Percentiles rank a stretch among this genome's conserved stretches.
Conservation (phyloP, 2,113 vertebrate species). For the Carassius auratus region DNA sequence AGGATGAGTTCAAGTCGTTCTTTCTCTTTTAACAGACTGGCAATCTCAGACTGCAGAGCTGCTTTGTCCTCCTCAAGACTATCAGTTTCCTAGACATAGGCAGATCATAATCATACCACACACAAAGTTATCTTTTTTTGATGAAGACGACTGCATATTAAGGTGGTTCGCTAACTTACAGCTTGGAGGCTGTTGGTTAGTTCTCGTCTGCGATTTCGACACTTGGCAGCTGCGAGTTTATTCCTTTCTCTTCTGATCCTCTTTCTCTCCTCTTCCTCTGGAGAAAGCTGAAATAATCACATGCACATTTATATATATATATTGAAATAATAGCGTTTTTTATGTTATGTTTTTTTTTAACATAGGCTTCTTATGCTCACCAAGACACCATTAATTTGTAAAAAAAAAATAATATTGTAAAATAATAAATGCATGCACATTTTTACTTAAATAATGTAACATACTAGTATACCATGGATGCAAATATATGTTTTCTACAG, state of each 20-base stretch:
- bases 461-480: neutral
- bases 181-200: constrained; percentile 92
- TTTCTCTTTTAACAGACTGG: constrained; percentile 90
- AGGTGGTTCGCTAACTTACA: constrained; percentile 75
- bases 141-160: neutral
- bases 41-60: constrained; percentile 85
- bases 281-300: constrained; percentile 79
- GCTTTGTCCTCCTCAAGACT: constrained; percentile 90
- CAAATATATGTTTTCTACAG: neutral
- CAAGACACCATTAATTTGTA: no score
- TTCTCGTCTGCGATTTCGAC: constrained; percentile 91
- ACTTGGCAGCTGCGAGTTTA: constrained; percentile 97
- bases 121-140: neutral
- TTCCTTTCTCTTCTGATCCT: constrained; percentile 93
- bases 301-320: neutral
- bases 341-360: no score
- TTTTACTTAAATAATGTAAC: neutral
- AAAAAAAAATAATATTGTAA: neutral
- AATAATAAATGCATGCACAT: neutral
- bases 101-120: neutral
- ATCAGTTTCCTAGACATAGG: constrained; percentile 85
- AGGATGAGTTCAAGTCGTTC: constrained; percentile 90
- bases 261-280: constrained; percentile 93
- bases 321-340: no score
- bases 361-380: no score